Percentiles rank a stretch among this genome's conserved stretches.
Conservation (phyloP, 2,113 vertebrate genomes). For the Thalassoma bifasciatum region DNA sequence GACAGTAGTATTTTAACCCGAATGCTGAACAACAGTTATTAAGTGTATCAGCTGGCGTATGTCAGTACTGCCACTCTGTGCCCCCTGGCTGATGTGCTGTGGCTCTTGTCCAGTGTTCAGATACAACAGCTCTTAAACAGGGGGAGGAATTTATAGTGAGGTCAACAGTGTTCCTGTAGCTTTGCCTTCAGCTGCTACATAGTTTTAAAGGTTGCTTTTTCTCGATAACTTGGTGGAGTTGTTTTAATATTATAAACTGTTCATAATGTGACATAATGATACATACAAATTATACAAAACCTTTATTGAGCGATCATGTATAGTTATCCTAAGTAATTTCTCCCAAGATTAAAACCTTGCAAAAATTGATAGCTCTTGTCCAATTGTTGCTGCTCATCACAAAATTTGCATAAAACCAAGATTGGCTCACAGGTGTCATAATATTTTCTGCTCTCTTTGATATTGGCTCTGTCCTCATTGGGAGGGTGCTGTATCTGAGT, state of each 20-base stretch:
- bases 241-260: too few species aligned
- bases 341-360: too few species aligned
- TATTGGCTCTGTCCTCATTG: slow-evolving; percentile 57
- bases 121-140: slow-evolving; percentile 38
- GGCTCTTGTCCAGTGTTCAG: slow-evolving; percentile 48
- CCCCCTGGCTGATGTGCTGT: slow-evolving; percentile 59
- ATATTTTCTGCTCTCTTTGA: slow-evolving; percentile 33
- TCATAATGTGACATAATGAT: too few species aligned
- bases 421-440: slow-evolving; percentile 55
- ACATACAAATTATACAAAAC: too few species aligned
- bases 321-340: too few species aligned
- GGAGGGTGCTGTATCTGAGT: slow-evolving; percentile 68
- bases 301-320: too few species aligned
- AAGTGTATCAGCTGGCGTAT: slow-evolving; percentile 30
- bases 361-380: background rate
- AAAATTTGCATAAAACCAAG: slow-evolving; percentile 23
- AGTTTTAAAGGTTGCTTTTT: too few species aligned
- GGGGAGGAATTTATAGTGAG: slow-evolving; percentile 50
- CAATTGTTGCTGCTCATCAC: slow-evolving; percentile 21
- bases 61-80: slow-evolving; percentile 13
- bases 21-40: slow-evolving; percentile 15
- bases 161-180: slow-evolving; percentile 31
- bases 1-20: slow-evolving; percentile 46
- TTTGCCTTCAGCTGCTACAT: background rate
- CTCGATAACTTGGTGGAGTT: too few species aligned